Evolutionary conservation across 1,140 invertebrate species (phyloP), one percentile per base, ranked within the genome.

Genomic region (Tetramorium simillimum): DNA sequence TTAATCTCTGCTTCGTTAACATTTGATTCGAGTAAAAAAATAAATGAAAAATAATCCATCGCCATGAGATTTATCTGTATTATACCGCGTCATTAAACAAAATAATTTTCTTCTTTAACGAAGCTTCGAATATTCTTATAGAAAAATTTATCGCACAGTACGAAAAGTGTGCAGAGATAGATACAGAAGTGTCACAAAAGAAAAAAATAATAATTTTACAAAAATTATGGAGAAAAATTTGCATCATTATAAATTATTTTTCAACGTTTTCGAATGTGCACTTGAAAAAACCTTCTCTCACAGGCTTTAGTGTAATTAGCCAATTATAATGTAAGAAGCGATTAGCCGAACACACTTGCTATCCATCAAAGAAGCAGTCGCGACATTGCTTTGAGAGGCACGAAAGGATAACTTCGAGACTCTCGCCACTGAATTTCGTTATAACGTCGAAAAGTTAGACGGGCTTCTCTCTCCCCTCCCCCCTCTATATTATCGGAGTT

Each of bases 361-460:
- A 49, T 60, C 40, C 69, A 49, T 72, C 80, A 60, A 84, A 60
- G 65, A 46, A 56, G 40, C 53, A 46, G 80, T 49, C 53, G 37
- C 53, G 40, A 21, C 53, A 33, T 21, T 43, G 80, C 80, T 84
- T 73, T 84, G 80, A 81, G 49, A 16, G 12, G 80, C 37, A 14
- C 80, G 80, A 58, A 84, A 84, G 53, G 69, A 84, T 84, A 84
- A 84, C 69, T 84, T 75, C 6, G 53, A 67, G 43, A 63, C 77
- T 81, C 73, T 82, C 62, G 49, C 85, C 62, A 58, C 49, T 86
- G 76, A 67, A 80, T 86, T 80, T 86, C 85, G 46, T 86, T 86
- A 69, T 46, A 40, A 86, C 60, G 73, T 33, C 62, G 69, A 75
- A 84, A 84, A 84, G 80, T 84, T 84, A 84, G 69, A 16, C 53